phyloP scores from a whole-genome alignment of 2,113 vertebrate genomes.

The Centropristis striata region DNA sequence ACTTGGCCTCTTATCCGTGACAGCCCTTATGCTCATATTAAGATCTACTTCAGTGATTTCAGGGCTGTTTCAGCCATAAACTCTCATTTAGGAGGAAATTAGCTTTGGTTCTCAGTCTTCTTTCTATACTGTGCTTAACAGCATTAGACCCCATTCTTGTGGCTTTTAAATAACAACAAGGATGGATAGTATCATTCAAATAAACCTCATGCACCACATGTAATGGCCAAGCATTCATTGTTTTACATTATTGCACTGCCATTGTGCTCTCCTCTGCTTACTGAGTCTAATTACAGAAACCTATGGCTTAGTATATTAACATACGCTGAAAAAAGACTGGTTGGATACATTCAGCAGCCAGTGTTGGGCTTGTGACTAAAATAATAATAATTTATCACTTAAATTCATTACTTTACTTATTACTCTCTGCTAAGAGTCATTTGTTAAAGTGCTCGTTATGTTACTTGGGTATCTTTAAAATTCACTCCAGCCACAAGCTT shows the following conservation, averaged over 20 bases:
- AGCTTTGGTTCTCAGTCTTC: slow-evolving; percentile 76
- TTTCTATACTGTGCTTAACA: slow-evolving; percentile 83
- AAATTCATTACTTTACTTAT: too few relatives aligned
- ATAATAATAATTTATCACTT: too few relatives aligned
- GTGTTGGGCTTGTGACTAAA: background rate
- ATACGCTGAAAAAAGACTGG: slow-evolving; percentile 19
- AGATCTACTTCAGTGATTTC: slow-evolving; percentile 83
- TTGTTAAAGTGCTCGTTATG: too few relatives aligned
- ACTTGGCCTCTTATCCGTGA: slow-evolving; percentile 80
- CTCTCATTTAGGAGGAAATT: slow-evolving; percentile 85
- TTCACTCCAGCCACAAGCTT: too few relatives aligned
- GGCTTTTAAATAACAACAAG: slow-evolving; percentile 83
- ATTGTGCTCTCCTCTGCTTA: slow-evolving; percentile 54
- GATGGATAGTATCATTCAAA: slow-evolving; percentile 81
- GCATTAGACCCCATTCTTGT: slow-evolving; percentile 79
- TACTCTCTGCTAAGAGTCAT: too few relatives aligned
- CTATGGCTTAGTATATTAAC: slow-evolving; percentile 25
- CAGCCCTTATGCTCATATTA: slow-evolving; percentile 82
- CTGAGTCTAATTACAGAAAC: slow-evolving; percentile 53
- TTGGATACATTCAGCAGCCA: slow-evolving; percentile 15
- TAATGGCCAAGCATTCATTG: slow-evolving; percentile 74
- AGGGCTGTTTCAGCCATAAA: slow-evolving; percentile 83
- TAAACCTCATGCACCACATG: slow-evolving; percentile 64
- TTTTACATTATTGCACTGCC: slow-evolving; percentile 72
- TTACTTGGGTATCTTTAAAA: too few relatives aligned